Conservation (phyloP, 2,797 vertebrate species). For the Peromyscus aztecus region DNA sequence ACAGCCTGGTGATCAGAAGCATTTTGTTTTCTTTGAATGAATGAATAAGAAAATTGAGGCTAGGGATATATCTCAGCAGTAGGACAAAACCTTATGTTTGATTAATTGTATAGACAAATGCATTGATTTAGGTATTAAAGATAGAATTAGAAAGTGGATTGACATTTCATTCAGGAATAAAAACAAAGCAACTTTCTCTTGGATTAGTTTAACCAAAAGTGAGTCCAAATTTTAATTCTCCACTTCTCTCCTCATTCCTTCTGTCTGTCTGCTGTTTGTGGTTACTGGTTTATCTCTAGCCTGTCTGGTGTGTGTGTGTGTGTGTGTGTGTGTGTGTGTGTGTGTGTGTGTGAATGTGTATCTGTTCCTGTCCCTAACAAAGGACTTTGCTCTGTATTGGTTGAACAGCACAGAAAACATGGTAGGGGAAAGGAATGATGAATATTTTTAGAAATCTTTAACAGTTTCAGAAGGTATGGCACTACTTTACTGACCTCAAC, state of each 20-base stretch:
- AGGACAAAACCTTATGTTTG: background rate
- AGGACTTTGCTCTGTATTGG: background rate
- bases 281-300: background rate
- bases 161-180: background rate
- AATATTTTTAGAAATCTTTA: background rate
- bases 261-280: background rate
- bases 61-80: background rate
- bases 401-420: background rate
- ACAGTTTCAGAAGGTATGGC: background rate
- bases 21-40: background rate
- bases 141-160: background rate
- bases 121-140: background rate
- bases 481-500: background rate
- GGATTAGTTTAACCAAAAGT: background rate
- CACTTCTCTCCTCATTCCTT: background rate
- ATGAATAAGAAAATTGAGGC: background rate
- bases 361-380: background rate
- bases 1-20: background rate
- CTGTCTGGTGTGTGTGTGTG: background rate
- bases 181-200: background rate
- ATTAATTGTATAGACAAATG: background rate
- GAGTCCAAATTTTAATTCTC: background rate
- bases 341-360: background rate
- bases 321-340: constrained; percentile 11
- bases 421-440: background rate